Evolutionary conservation across 2,113 vertebrate species (phyloP).

Genomic region (Saccopteryx leptura): DNA sequence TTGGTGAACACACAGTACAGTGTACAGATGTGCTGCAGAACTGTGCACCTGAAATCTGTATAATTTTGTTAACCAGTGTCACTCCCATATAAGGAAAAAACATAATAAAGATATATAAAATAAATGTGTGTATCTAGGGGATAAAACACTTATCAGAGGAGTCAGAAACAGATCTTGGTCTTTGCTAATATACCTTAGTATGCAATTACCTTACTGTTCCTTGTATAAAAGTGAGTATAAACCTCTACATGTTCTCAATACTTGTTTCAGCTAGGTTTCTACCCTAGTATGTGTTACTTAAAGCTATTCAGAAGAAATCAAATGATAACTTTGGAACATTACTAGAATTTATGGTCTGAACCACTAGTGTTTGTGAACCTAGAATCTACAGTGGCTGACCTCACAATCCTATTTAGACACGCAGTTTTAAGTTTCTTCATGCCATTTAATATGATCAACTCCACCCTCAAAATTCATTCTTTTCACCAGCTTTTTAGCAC

Average conservation of each 20-base stretch:
- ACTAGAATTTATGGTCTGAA: slow-evolving; percentile 27
- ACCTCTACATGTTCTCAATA: not conserved
- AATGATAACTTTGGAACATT: slow-evolving; percentile 22
- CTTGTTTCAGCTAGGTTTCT: slow-evolving; percentile 56
- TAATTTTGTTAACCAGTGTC: no score
- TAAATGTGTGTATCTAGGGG: not conserved
- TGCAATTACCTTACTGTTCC: not conserved
- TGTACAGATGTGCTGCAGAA: no score
- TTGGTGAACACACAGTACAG: no score
- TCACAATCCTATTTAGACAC: slow-evolving; percentile 27
- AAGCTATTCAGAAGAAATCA: slow-evolving; percentile 30
- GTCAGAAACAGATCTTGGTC: slow-evolving; percentile 6
- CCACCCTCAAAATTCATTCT: slow-evolving; percentile 46
- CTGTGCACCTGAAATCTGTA: no score
- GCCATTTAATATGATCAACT: slow-evolving; percentile 49
- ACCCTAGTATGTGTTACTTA: not conserved
- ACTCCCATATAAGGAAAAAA: no score
- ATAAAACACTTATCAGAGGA: not conserved
- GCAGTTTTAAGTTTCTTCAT: slow-evolving; percentile 10
- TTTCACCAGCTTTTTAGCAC: slow-evolving; percentile 56
- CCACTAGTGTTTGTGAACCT: not conserved
- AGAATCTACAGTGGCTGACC: not conserved
- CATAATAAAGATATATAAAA: slow-evolving; percentile 29
- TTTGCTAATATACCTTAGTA: slow-evolving; percentile 35
- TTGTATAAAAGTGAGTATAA: slow-evolving; percentile 14